phyloP scores from a whole-genome alignment of 2,888 invertebrate genomes.

The Hydrotaea cyrtoneurina region DNA sequence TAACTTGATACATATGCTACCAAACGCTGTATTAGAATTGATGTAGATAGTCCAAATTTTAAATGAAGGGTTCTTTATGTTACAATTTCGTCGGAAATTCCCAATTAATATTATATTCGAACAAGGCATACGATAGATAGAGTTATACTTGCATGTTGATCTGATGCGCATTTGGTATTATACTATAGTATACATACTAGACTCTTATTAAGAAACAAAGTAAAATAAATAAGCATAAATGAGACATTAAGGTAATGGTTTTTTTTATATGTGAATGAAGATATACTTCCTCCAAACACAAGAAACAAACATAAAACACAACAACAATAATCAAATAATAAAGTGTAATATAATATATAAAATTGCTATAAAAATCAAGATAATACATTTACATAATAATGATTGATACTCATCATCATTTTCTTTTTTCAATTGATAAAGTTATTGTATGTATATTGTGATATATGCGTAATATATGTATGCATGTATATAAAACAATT shows the following conservation, averaged over 20 bases:
- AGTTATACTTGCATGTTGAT: background rate
- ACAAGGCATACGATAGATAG: no score
- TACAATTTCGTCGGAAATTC: no score
- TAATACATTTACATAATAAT: constrained; percentile 59
- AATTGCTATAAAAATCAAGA: constrained; percentile 30
- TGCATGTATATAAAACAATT: constrained; percentile 40
- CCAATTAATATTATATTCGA: no score
- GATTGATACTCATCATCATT: constrained; percentile 20
- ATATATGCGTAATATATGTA: constrained; percentile 39
- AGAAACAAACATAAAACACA: constrained; percentile 19
- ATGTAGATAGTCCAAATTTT: no score
- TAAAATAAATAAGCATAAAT: constrained; percentile 29
- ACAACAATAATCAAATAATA: constrained; percentile 33
- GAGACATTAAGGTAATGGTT: constrained; percentile 14
- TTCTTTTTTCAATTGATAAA: constrained; percentile 33
- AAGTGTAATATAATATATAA: constrained; percentile 19
- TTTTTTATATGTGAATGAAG: constrained; percentile 7
- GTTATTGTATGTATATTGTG: constrained; percentile 47
- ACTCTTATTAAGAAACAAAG: constrained; percentile 23
- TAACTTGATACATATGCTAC: no score
- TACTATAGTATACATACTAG: constrained; percentile 19
- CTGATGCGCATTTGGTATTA: background rate
- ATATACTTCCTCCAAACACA: constrained; percentile 4
- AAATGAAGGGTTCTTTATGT: no score
- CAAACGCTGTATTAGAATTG: no score